Conservation (phyloP, 2,113 vertebrate genomes). For the Ctenomys sociabilis region DNA sequence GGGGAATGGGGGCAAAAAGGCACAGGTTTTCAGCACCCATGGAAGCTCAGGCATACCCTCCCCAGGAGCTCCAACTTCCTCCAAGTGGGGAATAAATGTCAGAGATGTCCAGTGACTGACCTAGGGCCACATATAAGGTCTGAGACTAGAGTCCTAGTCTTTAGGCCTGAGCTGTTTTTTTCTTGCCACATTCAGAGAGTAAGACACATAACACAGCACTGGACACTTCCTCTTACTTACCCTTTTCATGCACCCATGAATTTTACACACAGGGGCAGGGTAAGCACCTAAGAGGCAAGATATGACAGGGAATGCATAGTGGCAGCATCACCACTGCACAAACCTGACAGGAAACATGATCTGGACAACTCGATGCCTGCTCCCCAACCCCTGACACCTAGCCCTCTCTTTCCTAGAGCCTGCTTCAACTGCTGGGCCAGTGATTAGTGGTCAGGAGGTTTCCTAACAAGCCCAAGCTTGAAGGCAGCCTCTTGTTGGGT, state of each 20-base stretch:
- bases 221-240: fast-evolving
- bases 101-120: not conserved
- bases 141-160: not conserved
- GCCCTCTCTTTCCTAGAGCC: not conserved
- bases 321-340: not conserved
- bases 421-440: not conserved
- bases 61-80: not conserved
- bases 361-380: not conserved
- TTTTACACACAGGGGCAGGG: not conserved
- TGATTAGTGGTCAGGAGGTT: slow-evolving; percentile 80
- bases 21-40: not conserved
- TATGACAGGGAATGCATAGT: too few species aligned
- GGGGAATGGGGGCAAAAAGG: not conserved
- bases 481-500: slow-evolving; percentile 86
- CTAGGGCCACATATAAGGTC: not conserved
- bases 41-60: too few species aligned
- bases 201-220: fast-evolving
- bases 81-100: not conserved
- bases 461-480: slow-evolving; percentile 82
- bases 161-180: not conserved
- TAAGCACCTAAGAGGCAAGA: too few species aligned
- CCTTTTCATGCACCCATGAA: not conserved
- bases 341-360: fast-evolving
- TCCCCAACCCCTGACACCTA: not conserved
- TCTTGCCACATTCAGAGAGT: too few species aligned